These are phyloP conservation scores for Onychomys torridus DNA, from an alignment of 2,797 vertebrate species.

Conservation along the genomic window DNA sequence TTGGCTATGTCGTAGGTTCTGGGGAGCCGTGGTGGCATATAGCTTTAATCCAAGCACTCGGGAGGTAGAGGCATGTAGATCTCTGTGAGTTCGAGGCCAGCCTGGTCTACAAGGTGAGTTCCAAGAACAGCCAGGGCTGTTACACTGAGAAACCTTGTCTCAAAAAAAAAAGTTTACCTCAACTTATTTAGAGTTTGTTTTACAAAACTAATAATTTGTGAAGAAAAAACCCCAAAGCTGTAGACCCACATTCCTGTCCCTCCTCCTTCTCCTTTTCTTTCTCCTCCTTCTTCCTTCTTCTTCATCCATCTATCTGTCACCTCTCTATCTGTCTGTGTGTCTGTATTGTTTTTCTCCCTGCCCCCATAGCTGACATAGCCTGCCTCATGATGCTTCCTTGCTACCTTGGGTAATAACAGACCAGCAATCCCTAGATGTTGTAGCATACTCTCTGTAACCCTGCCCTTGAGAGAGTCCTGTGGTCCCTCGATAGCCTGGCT, in stretches of 20 bases:
- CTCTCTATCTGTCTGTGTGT: not conserved
- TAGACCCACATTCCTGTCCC: not conserved
- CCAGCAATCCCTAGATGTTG: fast-evolving
- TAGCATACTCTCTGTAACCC: no score
- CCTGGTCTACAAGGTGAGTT: no score
- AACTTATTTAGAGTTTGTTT: not conserved
- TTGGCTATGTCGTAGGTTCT: not conserved
- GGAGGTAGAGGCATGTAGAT: no score
- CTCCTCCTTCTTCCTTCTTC: no score
- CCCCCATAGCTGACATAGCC: not conserved
- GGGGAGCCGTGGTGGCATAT: no score
- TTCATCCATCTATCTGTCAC: not conserved
- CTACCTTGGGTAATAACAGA: not conserved
- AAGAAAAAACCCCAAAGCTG: not conserved
- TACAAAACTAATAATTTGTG: not conserved
- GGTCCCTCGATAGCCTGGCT: not conserved
- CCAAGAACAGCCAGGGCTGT: no score
- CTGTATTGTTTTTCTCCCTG: not conserved
- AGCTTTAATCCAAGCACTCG: no score
- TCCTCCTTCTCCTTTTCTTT: no score
- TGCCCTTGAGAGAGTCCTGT: not conserved
- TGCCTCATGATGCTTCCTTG: fast-evolving
- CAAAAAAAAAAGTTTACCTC: not conserved
- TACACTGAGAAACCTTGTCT: no score
- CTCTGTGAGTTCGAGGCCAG: no score